Evolutionary conservation across 2,888 invertebrate species (phyloP).

Genomic region (Brachypterus glaber): DNA sequence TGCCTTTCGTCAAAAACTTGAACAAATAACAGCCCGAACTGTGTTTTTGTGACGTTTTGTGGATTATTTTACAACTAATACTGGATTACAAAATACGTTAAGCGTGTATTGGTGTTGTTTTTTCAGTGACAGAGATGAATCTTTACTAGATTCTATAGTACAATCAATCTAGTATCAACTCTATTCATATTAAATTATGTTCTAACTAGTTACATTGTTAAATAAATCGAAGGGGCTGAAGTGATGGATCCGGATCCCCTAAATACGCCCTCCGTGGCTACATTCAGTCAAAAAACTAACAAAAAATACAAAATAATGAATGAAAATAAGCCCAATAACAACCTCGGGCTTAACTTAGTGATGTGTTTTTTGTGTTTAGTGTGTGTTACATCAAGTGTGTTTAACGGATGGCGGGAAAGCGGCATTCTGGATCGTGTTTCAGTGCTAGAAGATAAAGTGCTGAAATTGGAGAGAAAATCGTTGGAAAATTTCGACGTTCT

Average conservation of each 20-base stretch:
- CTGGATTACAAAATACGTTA: no score
- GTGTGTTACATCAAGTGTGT: constrained; percentile 53
- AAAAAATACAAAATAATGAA: constrained; percentile 10
- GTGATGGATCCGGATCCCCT: constrained; percentile 34
- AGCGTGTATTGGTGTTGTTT: no score
- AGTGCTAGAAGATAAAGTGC: constrained; percentile 49
- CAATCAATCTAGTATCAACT: no score
- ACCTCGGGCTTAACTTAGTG: constrained; percentile 39
- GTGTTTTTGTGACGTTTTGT: no score
- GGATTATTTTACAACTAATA: no score
- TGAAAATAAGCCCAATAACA: constrained; percentile 5
- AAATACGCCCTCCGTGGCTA: constrained; percentile 24
- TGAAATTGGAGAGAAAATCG: constrained; percentile 45
- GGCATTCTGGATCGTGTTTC: constrained; percentile 45
- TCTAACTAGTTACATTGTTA: constrained; percentile 30
- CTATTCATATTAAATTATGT: constrained; percentile 26
- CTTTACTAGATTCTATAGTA: no score
- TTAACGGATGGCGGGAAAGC: constrained; percentile 50
- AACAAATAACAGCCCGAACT: no score
- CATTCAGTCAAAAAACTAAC: constrained; percentile 25
- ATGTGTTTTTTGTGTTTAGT: constrained; percentile 55
- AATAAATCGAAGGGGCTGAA: constrained; percentile 22
- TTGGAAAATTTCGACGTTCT: constrained; percentile 39
- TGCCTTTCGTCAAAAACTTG: no score
- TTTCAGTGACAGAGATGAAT: no score